Base-by-base conservation (phyloP, 2,113 vertebrate genomes). In the Scomber scombrus region DNA sequence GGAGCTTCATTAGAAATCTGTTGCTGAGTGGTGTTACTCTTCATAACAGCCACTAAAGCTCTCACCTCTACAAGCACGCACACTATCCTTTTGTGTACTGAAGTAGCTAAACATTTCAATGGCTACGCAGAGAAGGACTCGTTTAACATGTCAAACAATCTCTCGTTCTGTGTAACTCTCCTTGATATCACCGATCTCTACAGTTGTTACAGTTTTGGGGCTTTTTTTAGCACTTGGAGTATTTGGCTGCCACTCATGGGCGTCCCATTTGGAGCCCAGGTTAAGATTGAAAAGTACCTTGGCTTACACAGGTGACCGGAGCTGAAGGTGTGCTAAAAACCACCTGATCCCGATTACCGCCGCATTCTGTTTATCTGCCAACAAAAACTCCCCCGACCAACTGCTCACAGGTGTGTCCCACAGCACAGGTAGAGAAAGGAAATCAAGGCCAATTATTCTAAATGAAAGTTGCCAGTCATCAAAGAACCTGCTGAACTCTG, bases 331-430 rank as follows among this genome's bases (percentile, higher is more conserved):
- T 45, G 12, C 64, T 55, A 66, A 81, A 83, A 84, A 84, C 80
- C 80, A 76, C 74, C 76, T 84, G 75, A 82, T 80, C 84, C 88
- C 56, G 23, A 90, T 90, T 88, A 88, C 55, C 54, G 46, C 73
- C 54, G 57, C 52, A 51, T 14, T 2, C 10, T 51, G 55, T 82
- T 67, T 61, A 78, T 84, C 78, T 63, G 75, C 71, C 70, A 74
- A 81, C 78, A 79, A 75, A 75, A 63, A 16, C 60, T 40, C 46
- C 60, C 31, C 46, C 29, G 19, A 65, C 68, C 84, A 84, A 52
- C 73, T 86, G 89, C 82, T 69, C 47, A 23, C 51, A 56, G 45
- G 26, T n/a, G 46, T 68, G 40, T 74, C 60, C 66, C 52, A 7
- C 46, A 76, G 43, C 54, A 26, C 68, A 57, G 64, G 74, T 14